A percentile compares a stretch with the other conserved stretches of the same genome.
phyloP scores from a whole-genome alignment of 2,113 vertebrate genomes.

The Caretta caretta region DNA sequence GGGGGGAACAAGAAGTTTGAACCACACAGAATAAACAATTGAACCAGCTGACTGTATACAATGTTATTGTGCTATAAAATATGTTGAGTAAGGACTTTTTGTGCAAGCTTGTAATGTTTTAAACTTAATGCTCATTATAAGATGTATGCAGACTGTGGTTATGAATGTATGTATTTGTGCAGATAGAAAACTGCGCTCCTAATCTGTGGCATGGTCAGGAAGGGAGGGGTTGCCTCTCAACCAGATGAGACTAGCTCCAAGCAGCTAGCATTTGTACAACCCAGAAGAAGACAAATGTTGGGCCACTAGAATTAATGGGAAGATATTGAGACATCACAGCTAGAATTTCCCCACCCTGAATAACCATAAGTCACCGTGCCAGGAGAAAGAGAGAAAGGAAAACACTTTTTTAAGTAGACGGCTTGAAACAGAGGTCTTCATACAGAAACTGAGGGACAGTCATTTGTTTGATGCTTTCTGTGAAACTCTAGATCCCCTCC shows the following conservation, averaged over 20 bases:
- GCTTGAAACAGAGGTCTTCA: background rate
- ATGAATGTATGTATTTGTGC: background rate
- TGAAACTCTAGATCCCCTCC: background rate
- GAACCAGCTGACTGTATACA: background rate
- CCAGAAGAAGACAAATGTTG: background rate
- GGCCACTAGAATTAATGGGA: background rate
- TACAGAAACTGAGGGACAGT: background rate
- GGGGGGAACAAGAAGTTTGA: background rate
- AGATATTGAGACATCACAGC: background rate
- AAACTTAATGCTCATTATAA: background rate
- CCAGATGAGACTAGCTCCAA: background rate
- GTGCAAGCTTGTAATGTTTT: background rate
- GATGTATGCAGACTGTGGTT: background rate
- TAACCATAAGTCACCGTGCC: background rate
- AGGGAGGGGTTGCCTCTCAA: background rate
- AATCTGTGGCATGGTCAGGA: background rate
- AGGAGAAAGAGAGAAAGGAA: too few species aligned
- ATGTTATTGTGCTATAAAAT: background rate
- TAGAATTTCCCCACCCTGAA: background rate
- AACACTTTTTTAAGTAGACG: background rate
- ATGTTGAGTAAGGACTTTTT: background rate
- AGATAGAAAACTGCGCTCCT: background rate
- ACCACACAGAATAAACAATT: background rate
- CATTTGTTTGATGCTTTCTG: background rate
- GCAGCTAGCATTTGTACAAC: background rate